Conservation (phyloP, 1,140 invertebrate species). For the Polypedilum pembai region DNA sequence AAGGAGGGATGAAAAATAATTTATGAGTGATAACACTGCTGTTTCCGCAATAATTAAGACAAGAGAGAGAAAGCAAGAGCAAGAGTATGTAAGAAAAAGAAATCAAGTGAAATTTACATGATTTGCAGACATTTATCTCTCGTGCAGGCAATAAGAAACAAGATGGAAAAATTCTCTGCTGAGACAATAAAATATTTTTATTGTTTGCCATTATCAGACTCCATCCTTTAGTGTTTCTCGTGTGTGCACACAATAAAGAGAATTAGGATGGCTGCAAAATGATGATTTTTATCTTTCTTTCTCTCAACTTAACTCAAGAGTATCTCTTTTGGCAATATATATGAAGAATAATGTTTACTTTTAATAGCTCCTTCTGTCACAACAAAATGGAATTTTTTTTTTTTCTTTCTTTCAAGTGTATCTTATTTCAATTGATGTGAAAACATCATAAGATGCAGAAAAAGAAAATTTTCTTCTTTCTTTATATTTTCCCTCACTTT, state of each 20-base stretch:
- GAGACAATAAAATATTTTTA: conserved; percentile 20
- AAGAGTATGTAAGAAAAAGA: neutral
- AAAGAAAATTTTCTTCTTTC: neutral
- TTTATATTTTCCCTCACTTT: neutral
- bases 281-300: too few relatives aligned
- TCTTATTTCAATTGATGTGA: conserved; percentile 17
- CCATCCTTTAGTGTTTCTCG: neutral
- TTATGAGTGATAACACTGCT: conserved; percentile 16
- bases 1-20: neutral
- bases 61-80: neutral
- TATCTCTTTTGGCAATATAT: neutral
- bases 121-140: conserved; percentile 4
- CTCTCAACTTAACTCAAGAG: neutral
- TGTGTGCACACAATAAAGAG: neutral
- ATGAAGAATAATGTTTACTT: conserved; percentile 25
- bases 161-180: conserved; percentile 9
- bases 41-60: conserved; percentile 15
- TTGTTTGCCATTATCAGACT: conserved; percentile 7
- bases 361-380: neutral
- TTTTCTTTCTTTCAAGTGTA: conserved; percentile 7
- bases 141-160: neutral
- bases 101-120: neutral
- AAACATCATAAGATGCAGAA: conserved; percentile 21
- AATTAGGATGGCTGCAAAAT: conserved; percentile 5
- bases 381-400: conserved; percentile 14